These are phyloP conservation scores for Drosophila pseudoananassae DNA, from an alignment of 1,140 invertebrate species.

Conservation along the genomic window DNA sequence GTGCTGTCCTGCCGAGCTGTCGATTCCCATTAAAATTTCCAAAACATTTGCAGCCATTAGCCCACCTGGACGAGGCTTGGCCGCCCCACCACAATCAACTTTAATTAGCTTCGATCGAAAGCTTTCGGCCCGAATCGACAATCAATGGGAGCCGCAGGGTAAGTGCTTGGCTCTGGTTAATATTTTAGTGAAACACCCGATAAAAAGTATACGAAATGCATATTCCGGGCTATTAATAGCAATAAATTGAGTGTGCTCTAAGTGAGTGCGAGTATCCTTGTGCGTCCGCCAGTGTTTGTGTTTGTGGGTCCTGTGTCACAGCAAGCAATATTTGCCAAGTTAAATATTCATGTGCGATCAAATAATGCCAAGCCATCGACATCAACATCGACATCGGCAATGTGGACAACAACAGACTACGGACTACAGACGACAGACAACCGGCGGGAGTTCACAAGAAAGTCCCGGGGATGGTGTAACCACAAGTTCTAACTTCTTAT, in stretches of 20 bases:
- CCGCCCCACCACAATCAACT: slow-evolving; percentile 8
- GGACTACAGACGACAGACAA: slow-evolving; percentile 8
- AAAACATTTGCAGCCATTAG: slow-evolving; percentile 41
- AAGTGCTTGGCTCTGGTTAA: slow-evolving; percentile 36
- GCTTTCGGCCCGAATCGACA: slow-evolving; percentile 16
- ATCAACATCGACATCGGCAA: slow-evolving; percentile 16
- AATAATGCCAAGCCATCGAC: slow-evolving; percentile 56
- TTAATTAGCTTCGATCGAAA: slow-evolving; percentile 45
- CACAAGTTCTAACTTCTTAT: slow-evolving; percentile 73
- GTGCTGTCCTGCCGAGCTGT: slow-evolving; percentile 1
- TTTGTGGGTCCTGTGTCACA: slow-evolving; percentile 19
- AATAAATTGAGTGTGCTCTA: slow-evolving; percentile 68
- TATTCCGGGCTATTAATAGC: slow-evolving; percentile 66
- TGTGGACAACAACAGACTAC: not conserved
- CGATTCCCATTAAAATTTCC: slow-evolving; percentile 42
- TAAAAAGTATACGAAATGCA: slow-evolving; percentile 69
- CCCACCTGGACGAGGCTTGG: slow-evolving; percentile 3
- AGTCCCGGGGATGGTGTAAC: slow-evolving; percentile 25
- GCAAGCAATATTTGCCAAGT: slow-evolving; percentile 61
- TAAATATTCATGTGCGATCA: slow-evolving; percentile 77
- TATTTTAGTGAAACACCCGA: slow-evolving; percentile 46
- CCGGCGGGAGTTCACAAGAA: slow-evolving; percentile 19
- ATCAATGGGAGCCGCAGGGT: slow-evolving; percentile 14
- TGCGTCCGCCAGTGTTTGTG: too few relatives aligned
- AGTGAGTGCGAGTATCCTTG: slow-evolving; percentile 14